Evolutionary conservation across 2,797 vertebrate species (phyloP), one percentile per base, ranked within the genome.

Genomic region (Lindbergichthys nudifrons): DNA sequence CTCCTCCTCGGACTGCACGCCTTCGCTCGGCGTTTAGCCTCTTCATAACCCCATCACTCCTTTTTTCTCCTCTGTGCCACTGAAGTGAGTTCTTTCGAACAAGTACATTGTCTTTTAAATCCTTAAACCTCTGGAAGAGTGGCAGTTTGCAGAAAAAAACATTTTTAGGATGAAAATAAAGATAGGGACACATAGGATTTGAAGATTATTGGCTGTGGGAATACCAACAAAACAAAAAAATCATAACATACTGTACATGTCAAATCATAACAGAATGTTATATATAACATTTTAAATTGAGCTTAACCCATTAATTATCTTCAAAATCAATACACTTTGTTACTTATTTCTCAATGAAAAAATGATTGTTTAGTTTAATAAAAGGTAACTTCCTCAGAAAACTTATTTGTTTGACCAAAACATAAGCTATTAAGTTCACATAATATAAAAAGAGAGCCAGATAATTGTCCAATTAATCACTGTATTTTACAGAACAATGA

Each of bases 11-110:
- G 64, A 45, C 88, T 73, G 75, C 73, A 62, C 65, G 46, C 74
- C 77, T 80, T 85, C 63, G 70, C 74, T 43, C 88, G 80, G 73
- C 52, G 75, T 82, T 89, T 89, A 88, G 81, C 87, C 92, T 89
- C 86, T 61, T 84, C 85, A 54, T 85, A 90, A 92, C 91, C 91
- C 88, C 87, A 65, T 84, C 83, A 36, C 77, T 81, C 70, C 67
- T 39, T 62, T 77, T 79, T 79, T 72, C 73, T 83, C 43, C 82
- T 70, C 50, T 63, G 56, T 61, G 52, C 80, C 65, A 50, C 65
- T 71, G 45, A 47, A 52, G 26, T 13, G 50, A 65, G 23, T 67
- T 66, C 7, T 53, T 42, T 72, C 13, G 2, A 59, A 23, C 9
- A 51, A 52, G 11, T 48, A 7, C 41, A 51, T 58, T 9, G 0